phyloP scores from a whole-genome alignment of 2,113 vertebrate species.

The Thamnophis sirtalis region DNA sequence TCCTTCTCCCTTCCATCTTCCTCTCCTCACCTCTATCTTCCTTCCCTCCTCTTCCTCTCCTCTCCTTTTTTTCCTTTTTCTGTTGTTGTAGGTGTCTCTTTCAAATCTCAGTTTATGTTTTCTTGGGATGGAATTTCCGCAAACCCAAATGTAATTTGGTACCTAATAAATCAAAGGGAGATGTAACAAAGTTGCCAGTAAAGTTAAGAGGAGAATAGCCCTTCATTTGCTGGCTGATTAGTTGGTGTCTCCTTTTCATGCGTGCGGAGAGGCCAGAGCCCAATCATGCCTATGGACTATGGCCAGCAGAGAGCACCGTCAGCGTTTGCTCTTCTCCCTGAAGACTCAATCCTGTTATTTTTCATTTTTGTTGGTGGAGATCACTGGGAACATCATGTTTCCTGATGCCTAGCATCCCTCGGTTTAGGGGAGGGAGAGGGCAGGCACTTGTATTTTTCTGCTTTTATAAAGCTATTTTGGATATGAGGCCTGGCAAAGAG shows the following conservation, averaged over 20 bases:
- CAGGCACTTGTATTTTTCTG: slow-evolving; percentile 49
- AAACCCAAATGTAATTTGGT: too few species aligned
- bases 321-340: background rate
- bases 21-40: too few species aligned
- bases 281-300: background rate
- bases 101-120: too few species aligned
- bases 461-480: slow-evolving; percentile 52
- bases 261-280: background rate
- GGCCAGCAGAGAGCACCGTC: background rate
- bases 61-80: too few species aligned
- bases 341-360: slow-evolving; percentile 36
- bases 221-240: background rate
- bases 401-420: slow-evolving; percentile 27
- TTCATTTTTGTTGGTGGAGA: slow-evolving; percentile 43
- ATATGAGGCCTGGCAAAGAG: slow-evolving; percentile 52
- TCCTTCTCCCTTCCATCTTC: too few species aligned
- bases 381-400: slow-evolving; percentile 38
- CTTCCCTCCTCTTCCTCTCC: too few species aligned
- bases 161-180: background rate
- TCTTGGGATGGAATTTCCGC: too few species aligned
- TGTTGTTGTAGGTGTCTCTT: too few species aligned
- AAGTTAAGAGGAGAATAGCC: background rate
- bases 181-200: background rate
- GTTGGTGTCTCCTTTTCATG: background rate
- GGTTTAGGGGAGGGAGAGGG: slow-evolving; percentile 42